These are phyloP conservation scores for Lypha dubia DNA, from an alignment of 2,888 invertebrate species.

Conservation along the genomic window DNA sequence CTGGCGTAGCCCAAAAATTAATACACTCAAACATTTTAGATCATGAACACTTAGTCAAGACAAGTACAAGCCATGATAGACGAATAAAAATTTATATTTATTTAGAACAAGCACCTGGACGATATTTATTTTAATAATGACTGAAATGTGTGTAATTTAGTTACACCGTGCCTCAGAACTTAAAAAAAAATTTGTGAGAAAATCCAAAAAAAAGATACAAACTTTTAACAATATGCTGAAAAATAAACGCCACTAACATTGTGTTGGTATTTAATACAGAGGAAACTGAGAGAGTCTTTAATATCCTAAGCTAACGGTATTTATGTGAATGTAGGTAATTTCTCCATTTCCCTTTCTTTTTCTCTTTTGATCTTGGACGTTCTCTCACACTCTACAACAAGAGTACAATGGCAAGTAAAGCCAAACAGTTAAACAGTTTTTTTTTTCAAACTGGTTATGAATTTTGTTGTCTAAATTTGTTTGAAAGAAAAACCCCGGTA, in stretches of 20 bases:
- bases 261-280: not conserved
- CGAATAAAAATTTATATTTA: not conserved
- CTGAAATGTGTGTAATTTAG: not conserved
- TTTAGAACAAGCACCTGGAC: constrained; percentile 17
- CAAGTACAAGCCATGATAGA: constrained; percentile 11
- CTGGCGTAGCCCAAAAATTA: constrained; percentile 33
- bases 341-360: not conserved
- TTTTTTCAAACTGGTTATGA: constrained; percentile 20
- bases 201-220: too few species aligned
- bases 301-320: constrained; percentile 6
- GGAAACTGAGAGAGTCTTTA: not conserved
- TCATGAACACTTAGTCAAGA: constrained; percentile 7
- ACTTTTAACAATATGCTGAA: not conserved
- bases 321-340: not conserved
- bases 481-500: not conserved
- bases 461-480: not conserved
- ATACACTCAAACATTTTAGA: constrained; percentile 4
- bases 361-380: not conserved
- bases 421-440: not conserved
- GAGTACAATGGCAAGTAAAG: not conserved
- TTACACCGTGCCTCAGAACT: not conserved
- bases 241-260: not conserved
- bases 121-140: not conserved
- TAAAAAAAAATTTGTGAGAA: too few species aligned
- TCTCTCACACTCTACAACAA: not conserved